phyloP scores from a whole-genome alignment of 1,140 invertebrate genomes.

The Drosophila kanapiae region DNA sequence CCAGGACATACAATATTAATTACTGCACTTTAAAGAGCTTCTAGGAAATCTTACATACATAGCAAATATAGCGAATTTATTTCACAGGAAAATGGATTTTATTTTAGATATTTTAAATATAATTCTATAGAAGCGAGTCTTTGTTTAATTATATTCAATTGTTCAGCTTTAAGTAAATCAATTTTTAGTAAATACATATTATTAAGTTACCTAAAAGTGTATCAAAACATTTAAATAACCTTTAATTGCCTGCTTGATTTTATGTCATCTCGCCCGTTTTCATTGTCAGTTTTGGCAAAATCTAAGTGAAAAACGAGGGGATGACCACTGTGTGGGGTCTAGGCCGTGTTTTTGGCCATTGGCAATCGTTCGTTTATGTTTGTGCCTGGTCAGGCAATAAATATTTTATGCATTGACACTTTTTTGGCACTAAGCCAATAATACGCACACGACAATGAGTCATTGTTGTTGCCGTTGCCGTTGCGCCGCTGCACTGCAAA shows the following conservation, averaged over 20 bases:
- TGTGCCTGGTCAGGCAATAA: conserved; percentile 45
- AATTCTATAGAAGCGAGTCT: background rate
- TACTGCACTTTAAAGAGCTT: background rate
- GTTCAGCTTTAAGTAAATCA: background rate
- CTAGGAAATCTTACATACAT: background rate
- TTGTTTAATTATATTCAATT: background rate
- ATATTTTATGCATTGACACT: conserved; percentile 66
- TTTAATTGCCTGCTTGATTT: conserved; percentile 15
- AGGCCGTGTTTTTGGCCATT: background rate
- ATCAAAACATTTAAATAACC: background rate
- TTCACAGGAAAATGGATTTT: too few species aligned
- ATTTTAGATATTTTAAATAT: background rate
- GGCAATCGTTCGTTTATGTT: conserved; percentile 39
- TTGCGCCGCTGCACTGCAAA: conserved; percentile 49
- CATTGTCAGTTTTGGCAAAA: conserved; percentile 27
- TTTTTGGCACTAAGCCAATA: conserved; percentile 69
- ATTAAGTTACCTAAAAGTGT: too few species aligned
- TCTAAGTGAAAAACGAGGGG: conserved; percentile 31
- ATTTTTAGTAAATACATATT: background rate
- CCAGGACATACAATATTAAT: background rate
- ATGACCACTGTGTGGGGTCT: background rate
- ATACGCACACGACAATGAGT: conserved; percentile 58
- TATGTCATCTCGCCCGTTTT: conserved; percentile 12
- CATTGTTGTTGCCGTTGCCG: conserved; percentile 49
- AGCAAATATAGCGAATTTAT: background rate